Evolutionary conservation across 2,797 vertebrate species (phyloP).

Genomic region (Ataeniobius toweri): DNA sequence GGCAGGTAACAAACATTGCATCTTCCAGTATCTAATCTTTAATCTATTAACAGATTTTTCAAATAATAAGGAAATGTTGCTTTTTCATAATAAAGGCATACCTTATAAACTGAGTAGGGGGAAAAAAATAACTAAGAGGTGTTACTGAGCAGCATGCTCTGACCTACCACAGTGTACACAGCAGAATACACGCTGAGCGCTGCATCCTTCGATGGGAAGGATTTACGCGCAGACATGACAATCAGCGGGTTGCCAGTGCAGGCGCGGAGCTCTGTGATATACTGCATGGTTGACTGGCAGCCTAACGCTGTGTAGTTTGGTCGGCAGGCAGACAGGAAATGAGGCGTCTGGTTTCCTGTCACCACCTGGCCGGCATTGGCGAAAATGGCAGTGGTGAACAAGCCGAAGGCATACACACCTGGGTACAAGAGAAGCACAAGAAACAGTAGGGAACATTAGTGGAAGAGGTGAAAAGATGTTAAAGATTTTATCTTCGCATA

Average conservation of each 20-base stretch:
- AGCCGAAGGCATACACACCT: conserved; percentile 92
- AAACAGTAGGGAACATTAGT: neutral
- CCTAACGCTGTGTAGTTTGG: conserved; percentile 92
- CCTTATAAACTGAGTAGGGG: neutral
- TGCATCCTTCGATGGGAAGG: conserved; percentile 91
- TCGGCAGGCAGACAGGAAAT: conserved; percentile 90
- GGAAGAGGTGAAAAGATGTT: neutral
- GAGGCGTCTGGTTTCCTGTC: conserved; percentile 90
- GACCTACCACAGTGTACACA: conserved; percentile 87
- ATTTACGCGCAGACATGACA: conserved; percentile 85
- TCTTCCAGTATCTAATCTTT: neutral
- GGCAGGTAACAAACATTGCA: neutral
- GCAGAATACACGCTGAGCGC: conserved; percentile 89
- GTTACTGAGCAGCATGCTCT: neutral
- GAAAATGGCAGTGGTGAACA: conserved; percentile 91
- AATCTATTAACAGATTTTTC: neutral
- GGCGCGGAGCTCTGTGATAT: conserved; percentile 84
- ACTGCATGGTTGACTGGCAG: conserved; percentile 85
- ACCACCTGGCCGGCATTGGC: conserved; percentile 91
- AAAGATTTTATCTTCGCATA: neutral
- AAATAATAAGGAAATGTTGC: neutral
- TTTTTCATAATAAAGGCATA: neutral
- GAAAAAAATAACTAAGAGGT: neutral
- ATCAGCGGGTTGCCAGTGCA: conserved; percentile 85
- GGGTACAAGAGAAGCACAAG: neutral